A percentile compares a stretch with the other conserved stretches of the same genome.
These are phyloP conservation scores for Pseudolaguvia tuberculata DNA, from an alignment of 2,113 vertebrate species.

Conservation along the genomic window DNA sequence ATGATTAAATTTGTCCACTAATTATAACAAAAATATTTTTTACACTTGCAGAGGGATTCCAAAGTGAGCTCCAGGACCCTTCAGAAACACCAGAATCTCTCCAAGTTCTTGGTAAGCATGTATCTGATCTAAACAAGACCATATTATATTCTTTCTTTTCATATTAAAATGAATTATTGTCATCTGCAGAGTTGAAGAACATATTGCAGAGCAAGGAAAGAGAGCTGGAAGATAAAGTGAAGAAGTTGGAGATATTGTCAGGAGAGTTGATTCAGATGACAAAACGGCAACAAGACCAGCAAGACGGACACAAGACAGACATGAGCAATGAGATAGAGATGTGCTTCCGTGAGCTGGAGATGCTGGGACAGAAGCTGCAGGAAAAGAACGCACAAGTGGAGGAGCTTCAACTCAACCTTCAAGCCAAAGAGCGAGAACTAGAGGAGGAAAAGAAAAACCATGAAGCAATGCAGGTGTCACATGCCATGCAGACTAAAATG, in stretches of 20 bases:
- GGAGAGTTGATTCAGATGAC: not conserved
- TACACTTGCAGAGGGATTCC: not conserved
- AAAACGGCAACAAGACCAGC: not conserved
- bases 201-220: not conserved
- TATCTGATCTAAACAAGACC: not conserved
- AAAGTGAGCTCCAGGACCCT: not conserved
- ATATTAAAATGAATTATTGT: not conserved
- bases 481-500: not conserved
- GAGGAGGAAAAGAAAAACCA: not conserved
- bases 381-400: not conserved
- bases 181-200: slow-evolving; percentile 7
- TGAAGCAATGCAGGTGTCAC: too few species aligned
- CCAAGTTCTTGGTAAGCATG: not conserved
- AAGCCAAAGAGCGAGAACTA: not conserved
- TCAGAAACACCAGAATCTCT: not conserved
- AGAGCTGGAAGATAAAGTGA: not conserved
- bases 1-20: not conserved
- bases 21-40: too few species aligned
- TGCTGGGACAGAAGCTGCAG: slow-evolving; percentile 17
- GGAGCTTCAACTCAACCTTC: not conserved
- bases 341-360: not conserved
- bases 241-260: not conserved
- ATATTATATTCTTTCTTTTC: not conserved
- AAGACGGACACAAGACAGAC: not conserved
- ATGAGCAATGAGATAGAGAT: slow-evolving; percentile 1